phyloP scores from a whole-genome alignment of 1,140 invertebrate genomes.

The Galendromus occidentalis region DNA sequence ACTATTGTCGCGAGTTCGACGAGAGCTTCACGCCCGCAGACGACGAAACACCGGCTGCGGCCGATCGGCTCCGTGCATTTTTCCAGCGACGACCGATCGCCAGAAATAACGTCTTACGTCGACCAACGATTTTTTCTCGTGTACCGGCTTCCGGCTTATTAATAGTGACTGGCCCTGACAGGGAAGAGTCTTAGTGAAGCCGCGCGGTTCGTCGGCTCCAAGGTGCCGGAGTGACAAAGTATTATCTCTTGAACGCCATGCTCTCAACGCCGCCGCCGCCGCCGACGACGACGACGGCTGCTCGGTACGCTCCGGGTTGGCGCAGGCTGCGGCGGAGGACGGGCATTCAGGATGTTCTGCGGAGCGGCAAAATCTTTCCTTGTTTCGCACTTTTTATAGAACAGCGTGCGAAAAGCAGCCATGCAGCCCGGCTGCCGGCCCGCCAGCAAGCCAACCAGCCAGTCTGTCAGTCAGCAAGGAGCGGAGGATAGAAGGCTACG shows the following conservation, averaged over 20 bases:
- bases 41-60: too few species aligned
- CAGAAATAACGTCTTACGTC: too few species aligned
- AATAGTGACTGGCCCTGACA: too few species aligned
- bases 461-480: neutral
- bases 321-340: too few species aligned
- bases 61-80: too few species aligned
- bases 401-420: neutral
- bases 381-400: constrained; percentile 5
- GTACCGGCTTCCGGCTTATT: too few species aligned
- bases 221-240: constrained; percentile 9
- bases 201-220: neutral
- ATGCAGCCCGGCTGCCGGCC: neutral
- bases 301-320: too few species aligned
- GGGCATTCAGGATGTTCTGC: constrained; percentile 4
- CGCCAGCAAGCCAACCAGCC: neutral
- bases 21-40: too few species aligned
- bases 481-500: neutral
- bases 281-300: neutral
- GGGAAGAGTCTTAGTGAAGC: too few species aligned
- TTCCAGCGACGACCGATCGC: too few species aligned
- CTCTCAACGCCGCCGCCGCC: neutral
- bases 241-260: constrained; percentile 5
- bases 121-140: too few species aligned
- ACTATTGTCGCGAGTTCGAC: too few species aligned
- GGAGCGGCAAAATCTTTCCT: constrained; percentile 3